These are phyloP conservation scores for Belonocnema kinseyi DNA, from an alignment of 1,140 invertebrate genomes.

Conservation along the genomic window DNA sequence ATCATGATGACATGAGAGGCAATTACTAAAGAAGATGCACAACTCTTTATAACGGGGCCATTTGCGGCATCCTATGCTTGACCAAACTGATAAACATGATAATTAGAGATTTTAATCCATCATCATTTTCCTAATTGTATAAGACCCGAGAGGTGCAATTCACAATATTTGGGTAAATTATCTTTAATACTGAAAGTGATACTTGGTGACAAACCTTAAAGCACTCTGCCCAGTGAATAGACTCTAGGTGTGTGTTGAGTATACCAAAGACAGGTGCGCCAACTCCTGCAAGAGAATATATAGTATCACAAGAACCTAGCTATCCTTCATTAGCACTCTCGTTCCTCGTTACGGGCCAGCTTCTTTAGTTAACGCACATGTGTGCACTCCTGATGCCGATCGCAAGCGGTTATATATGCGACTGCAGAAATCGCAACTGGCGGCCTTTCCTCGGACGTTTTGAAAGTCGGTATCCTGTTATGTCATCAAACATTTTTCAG, in stretches of 20 bases:
- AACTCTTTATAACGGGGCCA: not conserved
- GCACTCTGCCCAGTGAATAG: not conserved
- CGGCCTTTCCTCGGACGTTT: not conserved
- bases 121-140: conserved; percentile 25
- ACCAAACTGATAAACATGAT: conserved; percentile 23
- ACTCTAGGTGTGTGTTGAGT: not conserved
- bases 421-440: not conserved
- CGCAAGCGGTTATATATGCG: not conserved
- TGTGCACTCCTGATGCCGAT: conserved; percentile 7
- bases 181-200: conserved; percentile 12
- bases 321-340: conserved; percentile 31
- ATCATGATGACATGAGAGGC: conserved; percentile 17
- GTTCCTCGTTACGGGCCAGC: conserved; percentile 15
- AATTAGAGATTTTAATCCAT: conserved; percentile 28
- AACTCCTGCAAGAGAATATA: not conserved
- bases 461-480: conserved; percentile 26
- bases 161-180: conserved; percentile 13
- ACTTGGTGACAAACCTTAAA: conserved; percentile 23
- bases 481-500: conserved; percentile 10
- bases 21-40: conserved; percentile 29
- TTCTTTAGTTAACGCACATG: conserved; percentile 11
- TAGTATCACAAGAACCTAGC: conserved; percentile 14
- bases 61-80: conserved; percentile 30
- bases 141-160: conserved; percentile 25
- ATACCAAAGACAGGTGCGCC: not conserved